A percentile compares a stretch with the other conserved stretches of the same genome.
phyloP scores from a whole-genome alignment of 1,140 invertebrate genomes.

The Drosophila dunni region DNA sequence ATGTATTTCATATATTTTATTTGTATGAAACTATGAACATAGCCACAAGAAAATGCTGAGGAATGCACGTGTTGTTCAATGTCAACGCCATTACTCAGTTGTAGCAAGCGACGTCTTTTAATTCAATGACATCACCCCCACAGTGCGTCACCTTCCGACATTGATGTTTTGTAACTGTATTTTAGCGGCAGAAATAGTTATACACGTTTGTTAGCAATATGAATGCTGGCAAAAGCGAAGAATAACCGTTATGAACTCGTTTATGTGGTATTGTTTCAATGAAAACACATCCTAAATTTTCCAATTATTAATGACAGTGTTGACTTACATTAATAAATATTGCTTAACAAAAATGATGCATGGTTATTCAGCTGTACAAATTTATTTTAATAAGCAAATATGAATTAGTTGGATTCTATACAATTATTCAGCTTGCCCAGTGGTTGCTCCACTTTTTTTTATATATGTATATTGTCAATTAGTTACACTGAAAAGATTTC shows the following conservation, averaged over 20 bases:
- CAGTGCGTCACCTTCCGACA: constrained; percentile 39
- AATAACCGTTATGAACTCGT: neutral
- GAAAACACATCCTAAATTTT: no score
- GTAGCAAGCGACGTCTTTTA: constrained; percentile 18
- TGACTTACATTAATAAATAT: no score
- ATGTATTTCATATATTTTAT: neutral
- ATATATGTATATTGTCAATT: neutral
- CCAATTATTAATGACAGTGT: no score
- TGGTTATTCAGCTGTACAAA: no score
- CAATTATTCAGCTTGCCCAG: no score
- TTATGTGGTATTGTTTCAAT: no score
- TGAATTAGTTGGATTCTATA: no score
- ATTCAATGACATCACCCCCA: constrained; percentile 56
- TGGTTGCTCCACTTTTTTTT: no score
- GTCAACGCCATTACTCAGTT: constrained; percentile 17
- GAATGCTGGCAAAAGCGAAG: neutral
- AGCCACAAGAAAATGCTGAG: constrained; percentile 8
- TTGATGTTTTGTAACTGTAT: constrained; percentile 23
- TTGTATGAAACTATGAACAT: neutral
- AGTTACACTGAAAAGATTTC: neutral
- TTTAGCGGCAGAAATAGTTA: constrained; percentile 6
- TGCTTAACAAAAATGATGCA: no score
- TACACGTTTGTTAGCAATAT: neutral
- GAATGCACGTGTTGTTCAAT: constrained; percentile 33
- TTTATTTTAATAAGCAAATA: no score